Base-by-base conservation (phyloP, 2,797 vertebrate species). In the Rhinatrema bivittatum region DNA sequence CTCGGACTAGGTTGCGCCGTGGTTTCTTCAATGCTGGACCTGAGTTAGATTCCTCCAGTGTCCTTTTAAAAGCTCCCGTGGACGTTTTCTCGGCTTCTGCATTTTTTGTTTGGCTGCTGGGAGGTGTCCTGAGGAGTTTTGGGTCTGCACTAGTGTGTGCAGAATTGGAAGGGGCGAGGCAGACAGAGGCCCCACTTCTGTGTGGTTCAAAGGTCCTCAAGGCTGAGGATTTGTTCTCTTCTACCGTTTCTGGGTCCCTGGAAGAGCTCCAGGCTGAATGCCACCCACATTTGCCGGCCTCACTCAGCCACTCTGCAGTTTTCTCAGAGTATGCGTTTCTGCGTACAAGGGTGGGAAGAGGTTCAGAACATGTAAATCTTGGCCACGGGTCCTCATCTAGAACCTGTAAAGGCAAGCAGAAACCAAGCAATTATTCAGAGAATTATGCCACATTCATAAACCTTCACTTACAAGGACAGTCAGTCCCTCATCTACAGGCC, bases 31-130 rank as follows among this genome's bases (percentile, higher is more conserved):
- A 1, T 3, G 77, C 67, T 3, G 84, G 82, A 17, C 72, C 76
- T 2, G 81, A 85, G 44, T 84, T 62, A 14, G 84, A 80, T 50
- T 86, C 82, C 63, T 88, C 79, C 10, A 65, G 19, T 58, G 87
- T 89, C 82, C 91, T 79, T 82, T 97, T 89, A 60, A 81, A 73
- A 54, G 41, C 79, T 1, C 50, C 68, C 5, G 65, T 36, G 3
- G 73, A 69, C 17, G 73, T 61, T 72, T 64, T 60, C 71, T 83
- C 81, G 6, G 71, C 60, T 3, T 82, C 81, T 35, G 68, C 73
- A 27, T 72, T 67, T 67, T 81, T 82, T n/a, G 50, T 50, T 2
- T 43, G 67, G 13, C 76, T 62, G 4, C 29, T 30, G 16, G 62
- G 67, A 29, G 76, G 46, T 10, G 33, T 42, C 54, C 72, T 84